Evolutionary conservation across 1,140 invertebrate genomes (phyloP).

Genomic region (Ceratoteleas bidentatus): DNA sequence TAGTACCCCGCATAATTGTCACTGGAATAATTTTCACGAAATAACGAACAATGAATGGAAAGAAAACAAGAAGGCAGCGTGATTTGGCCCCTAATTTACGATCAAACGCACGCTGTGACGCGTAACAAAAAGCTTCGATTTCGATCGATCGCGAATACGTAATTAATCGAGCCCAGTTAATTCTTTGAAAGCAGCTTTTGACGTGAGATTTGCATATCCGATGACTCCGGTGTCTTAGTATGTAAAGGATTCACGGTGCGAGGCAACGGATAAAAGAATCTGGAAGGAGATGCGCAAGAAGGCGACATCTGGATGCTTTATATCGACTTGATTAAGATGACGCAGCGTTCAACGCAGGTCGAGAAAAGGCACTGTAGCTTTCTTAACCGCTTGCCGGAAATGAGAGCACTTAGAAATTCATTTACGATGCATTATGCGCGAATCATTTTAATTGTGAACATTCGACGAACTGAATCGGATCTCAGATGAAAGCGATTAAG

Average conservation of each 20-base stretch:
- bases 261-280: conserved; percentile 17
- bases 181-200: conserved; percentile 34
- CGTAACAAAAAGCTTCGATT: conserved; percentile 19
- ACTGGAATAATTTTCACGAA: conserved; percentile 7
- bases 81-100: conserved; percentile 7
- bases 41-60: not conserved
- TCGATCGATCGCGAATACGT: conserved; percentile 26
- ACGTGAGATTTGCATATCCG: conserved; percentile 42
- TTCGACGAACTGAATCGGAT: not conserved
- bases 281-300: not conserved
- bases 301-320: conserved; percentile 5
- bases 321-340: conserved; percentile 34
- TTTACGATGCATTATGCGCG: conserved; percentile 4
- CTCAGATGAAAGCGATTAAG: too few relatives aligned
- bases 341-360: conserved; percentile 8
- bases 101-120: conserved; percentile 1
- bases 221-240: conserved; percentile 19
- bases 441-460: conserved; percentile 18
- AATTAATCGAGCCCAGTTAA: conserved; percentile 30
- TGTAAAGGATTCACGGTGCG: conserved; percentile 23
- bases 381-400: conserved; percentile 26
- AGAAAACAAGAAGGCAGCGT: conserved; percentile 4
- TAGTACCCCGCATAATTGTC: not conserved
- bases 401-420: conserved; percentile 17
- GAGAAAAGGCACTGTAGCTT: too few relatives aligned